Evolutionary conservation across 2,888 invertebrate species (phyloP), one percentile per base, ranked within the genome.

Genomic region (Coleophora flavipennella): DNA sequence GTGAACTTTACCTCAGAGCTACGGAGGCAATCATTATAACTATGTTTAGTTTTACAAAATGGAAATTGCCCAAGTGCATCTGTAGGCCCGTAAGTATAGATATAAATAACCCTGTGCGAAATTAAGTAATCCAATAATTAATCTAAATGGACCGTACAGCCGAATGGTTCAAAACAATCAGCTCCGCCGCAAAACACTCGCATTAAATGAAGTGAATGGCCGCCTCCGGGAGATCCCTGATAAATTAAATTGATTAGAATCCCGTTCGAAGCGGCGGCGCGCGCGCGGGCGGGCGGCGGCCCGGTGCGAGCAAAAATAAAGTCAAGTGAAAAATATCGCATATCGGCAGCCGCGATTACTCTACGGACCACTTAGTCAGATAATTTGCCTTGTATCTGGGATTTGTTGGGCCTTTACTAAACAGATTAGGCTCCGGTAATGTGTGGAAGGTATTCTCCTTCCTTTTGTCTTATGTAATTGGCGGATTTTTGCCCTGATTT

Each of bases 191-290:
- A 84, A 84, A 84, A 83, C 83, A 84, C 83, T 79, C 81, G 84
- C 83, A 83, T 81, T 84, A 84, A 84, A 84, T 81, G 84, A 84
- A 84, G 80, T 81, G 83, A 83, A 84, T 81, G 78, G 79, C 75
- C 68, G 79, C 79, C 81, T 79, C 80, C 55, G 63, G 81, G 74
- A 80, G 81, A 83, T 78, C 78, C 80, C 80, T 73, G 84, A 84
- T 84, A 84, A 84, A 84, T 84, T 84, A 84, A 84, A 84, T 83
- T 84, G 84, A 84, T 84, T 84, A 84, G 84, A 80, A 83, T 80
- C 79, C 79, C 72, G 79, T 71, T 75, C 77, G 77, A 80, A 72
- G 75, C n/a, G 6, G 20, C 20, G 20, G 20, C 20, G 20, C 20
- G 20, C 20, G 20, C 20, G 20, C 3, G 3, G 20, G 69, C 65